Evolutionary conservation across 2,888 invertebrate species (phyloP), one percentile per base, ranked within the genome.

Genomic region (Napeogenes inachia): DNA sequence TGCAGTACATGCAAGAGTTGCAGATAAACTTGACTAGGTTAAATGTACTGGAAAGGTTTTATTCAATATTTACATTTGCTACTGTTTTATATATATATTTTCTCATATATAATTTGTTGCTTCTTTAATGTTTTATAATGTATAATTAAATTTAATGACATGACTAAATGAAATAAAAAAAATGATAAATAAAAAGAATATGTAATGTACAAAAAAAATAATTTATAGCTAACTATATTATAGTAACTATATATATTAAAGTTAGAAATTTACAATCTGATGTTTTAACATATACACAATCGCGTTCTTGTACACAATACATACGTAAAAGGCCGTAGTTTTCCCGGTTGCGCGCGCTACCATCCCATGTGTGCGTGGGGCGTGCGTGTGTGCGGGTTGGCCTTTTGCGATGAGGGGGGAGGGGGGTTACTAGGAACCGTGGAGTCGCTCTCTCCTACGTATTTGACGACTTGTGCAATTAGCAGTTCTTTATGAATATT

Each of bases 401-500:
- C 82, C 87, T 88, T 87, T 87, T 85, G 82, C 79, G 75, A 77
- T 75, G 75, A 69, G 75, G 66, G 70, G 71, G 67, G 68, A 71
- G 73, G 71, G 73, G 75, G 73, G 75, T 79, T 80, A 78, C 79
- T 75, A 82, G 81, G 84, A 85, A 82, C 80, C 76, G 77, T 80
- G 69, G 83, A 85, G 83, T 82, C 84, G 80, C 82, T 84, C 86
- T 84, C 85, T 83, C 70, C 79, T 73, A 71, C 74, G 84, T 89
- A 89, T 89, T 89, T 89, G 85, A 85, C 80, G 81, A 86, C 85
- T 89, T 87, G 89, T 87, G 89, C 89, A 89, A 89, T 89, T 89
- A 89, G 87, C 89, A 87, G 85, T 83, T 85, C 87, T 88, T 88
- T 88, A 89, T 89, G 86, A 89, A 89, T 89, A 89, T 89, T 89